Evolutionary conservation across 2,888 invertebrate genomes (phyloP).

Genomic region (Synergus japonicus): DNA sequence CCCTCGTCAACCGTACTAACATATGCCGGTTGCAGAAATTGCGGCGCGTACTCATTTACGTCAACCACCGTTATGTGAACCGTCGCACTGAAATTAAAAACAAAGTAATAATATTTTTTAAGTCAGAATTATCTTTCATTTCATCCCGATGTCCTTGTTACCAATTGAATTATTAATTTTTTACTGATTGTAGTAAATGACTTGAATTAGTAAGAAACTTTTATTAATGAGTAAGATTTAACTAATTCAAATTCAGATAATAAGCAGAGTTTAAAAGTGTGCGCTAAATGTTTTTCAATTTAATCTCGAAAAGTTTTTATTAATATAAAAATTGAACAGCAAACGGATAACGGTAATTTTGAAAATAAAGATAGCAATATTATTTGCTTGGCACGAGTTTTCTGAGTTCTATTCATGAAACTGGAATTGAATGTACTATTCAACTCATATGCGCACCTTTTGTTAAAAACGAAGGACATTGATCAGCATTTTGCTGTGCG

Average conservation of each 20-base stretch:
- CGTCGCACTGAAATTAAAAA: constrained; percentile 84
- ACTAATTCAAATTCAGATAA: too few relatives aligned
- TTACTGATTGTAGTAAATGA: too few relatives aligned
- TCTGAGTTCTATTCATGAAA: constrained; percentile 30
- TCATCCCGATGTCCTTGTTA: background rate
- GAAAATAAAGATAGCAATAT: constrained; percentile 13
- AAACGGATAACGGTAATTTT: background rate
- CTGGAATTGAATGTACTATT: constrained; percentile 26
- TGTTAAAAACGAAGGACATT: constrained; percentile 20
- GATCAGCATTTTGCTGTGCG: constrained; percentile 20
- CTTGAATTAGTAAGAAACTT: too few relatives aligned
- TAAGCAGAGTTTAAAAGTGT: too few relatives aligned
- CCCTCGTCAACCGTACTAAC: constrained; percentile 95
- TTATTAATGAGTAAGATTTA: too few relatives aligned
- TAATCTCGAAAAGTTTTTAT: background rate
- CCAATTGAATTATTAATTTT: too few relatives aligned
- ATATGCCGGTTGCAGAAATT: constrained; percentile 94
- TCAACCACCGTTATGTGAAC: constrained; percentile 97
- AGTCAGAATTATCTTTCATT: background rate
- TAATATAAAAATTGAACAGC: background rate
- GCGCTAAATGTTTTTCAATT: too few relatives aligned
- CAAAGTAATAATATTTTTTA: background rate
- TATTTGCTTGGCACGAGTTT: constrained; percentile 10
- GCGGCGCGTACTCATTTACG: constrained; percentile 96
- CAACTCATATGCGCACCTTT: constrained; percentile 15